These are phyloP conservation scores for Volucella inflata DNA, from an alignment of 2,888 invertebrate species.

Conservation along the genomic window DNA sequence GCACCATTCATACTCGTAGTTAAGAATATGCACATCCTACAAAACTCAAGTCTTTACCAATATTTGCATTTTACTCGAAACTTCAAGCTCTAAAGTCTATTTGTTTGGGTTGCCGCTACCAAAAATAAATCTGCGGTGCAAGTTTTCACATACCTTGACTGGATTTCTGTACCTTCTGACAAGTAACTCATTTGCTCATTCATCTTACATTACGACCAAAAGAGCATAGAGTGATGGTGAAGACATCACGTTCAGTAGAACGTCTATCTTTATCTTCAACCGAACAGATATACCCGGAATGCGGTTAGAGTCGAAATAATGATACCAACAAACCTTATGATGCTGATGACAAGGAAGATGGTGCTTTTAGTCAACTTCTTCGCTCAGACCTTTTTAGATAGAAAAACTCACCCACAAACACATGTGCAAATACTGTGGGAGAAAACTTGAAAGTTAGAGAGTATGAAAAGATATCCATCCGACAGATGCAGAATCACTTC, in stretches of 20 bases:
- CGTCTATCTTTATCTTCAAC: conserved; percentile 8
- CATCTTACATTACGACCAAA: conserved; percentile 16
- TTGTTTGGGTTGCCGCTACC: conserved; percentile 21
- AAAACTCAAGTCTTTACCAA: conserved; percentile 37
- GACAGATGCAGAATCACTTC: conserved; percentile 49
- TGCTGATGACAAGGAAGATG: conserved; percentile 14
- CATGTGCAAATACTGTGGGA: background rate
- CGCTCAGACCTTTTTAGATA: too few species aligned
- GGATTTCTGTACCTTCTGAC: conserved; percentile 29
- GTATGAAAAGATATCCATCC: conserved; percentile 44
- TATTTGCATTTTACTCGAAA: conserved; percentile 25
- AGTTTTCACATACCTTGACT: conserved; percentile 56
- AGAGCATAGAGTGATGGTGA: background rate
- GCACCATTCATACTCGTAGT: too few species aligned
- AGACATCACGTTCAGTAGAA: conserved; percentile 5
- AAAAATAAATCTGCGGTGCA: conserved; percentile 62
- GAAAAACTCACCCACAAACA: background rate
- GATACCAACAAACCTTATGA: conserved; percentile 36
- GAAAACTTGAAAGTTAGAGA: conserved; percentile 19
- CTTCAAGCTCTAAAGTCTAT: conserved; percentile 23
- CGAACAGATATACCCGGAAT: conserved; percentile 9
- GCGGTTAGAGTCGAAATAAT: conserved; percentile 50
- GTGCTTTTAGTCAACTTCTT: conserved; percentile 26
- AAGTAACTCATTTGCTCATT: conserved; percentile 39
- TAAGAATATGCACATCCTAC: conserved; percentile 25